phyloP scores from a whole-genome alignment of 2,113 vertebrate genomes.

The Crotalus horridus region DNA sequence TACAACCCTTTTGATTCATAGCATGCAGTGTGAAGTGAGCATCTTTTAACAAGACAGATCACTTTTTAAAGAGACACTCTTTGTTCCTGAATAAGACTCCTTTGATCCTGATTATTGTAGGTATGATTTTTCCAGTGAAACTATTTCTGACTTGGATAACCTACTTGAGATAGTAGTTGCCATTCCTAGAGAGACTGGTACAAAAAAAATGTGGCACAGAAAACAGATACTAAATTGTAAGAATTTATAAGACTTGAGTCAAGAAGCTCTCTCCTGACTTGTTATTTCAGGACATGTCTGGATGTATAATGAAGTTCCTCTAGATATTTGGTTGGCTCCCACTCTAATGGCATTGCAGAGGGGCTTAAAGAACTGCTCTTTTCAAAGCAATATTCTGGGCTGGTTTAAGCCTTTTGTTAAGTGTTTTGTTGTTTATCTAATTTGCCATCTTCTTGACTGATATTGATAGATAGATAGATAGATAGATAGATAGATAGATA shows the following conservation, averaged over 20 bases:
- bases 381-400: not conserved
- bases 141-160: not conserved
- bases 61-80: not conserved
- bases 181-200: not conserved
- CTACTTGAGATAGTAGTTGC: not conserved
- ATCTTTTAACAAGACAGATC: not conserved
- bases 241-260: not conserved
- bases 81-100: not conserved
- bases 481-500: too few species aligned
- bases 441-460: not conserved
- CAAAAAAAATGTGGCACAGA: not conserved
- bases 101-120: not conserved
- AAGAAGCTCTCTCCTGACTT: not conserved
- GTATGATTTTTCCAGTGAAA: not conserved
- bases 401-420: not conserved
- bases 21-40: not conserved
- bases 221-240: not conserved
- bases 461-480: too few species aligned
- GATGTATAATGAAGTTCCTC: not conserved
- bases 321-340: not conserved
- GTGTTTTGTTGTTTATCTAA: not conserved
- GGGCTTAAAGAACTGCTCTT: not conserved
- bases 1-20: not conserved
- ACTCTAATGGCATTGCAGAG: not conserved
- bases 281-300: not conserved